A percentile compares a stretch with the other conserved stretches of the same genome.
Conservation (phyloP, 35 echinoderm and acorn worm genomes). For the Strongylocentrotus purpuratus region DNA sequence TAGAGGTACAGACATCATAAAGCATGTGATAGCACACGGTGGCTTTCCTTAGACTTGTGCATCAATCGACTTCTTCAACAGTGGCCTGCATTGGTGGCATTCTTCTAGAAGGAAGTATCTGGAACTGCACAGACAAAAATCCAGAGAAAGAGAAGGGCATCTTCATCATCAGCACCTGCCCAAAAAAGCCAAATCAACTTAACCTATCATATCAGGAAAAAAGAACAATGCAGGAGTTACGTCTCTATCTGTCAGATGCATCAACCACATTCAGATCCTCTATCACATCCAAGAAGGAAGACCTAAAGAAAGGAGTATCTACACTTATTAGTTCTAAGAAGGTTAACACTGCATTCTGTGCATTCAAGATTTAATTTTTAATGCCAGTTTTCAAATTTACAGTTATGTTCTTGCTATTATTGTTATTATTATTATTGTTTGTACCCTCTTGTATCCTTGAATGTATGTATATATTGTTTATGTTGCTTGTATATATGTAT, state of each 20-base stretch:
- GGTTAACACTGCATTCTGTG: not conserved
- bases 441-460: not conserved
- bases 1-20: conserved; percentile 60
- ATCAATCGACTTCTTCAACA: conserved; percentile 55
- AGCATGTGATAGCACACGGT: conserved; percentile 62
- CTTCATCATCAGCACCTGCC: not conserved
- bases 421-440: too few relatives aligned
- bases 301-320: not conserved
- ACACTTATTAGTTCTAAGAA: not conserved
- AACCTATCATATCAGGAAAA: conserved; percentile 21
- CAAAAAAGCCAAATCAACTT: conserved; percentile 25
- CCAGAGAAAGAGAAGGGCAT: not conserved
- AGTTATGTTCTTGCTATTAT: not conserved
- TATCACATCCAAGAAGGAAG: conserved; percentile 15
- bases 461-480: too few relatives aligned
- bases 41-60: conserved; percentile 47
- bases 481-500: too few relatives aligned
- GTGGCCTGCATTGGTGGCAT: conserved; percentile 53
- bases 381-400: too few relatives aligned
- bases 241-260: not conserved
- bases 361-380: not conserved
- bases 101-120: conserved; percentile 41
- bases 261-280: not conserved
- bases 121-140: not conserved
- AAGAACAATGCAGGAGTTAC: not conserved